A percentile compares a stretch with the other conserved stretches of the same genome.
phyloP scores from a whole-genome alignment of 2,113 vertebrate species.

The Equus quagga region DNA sequence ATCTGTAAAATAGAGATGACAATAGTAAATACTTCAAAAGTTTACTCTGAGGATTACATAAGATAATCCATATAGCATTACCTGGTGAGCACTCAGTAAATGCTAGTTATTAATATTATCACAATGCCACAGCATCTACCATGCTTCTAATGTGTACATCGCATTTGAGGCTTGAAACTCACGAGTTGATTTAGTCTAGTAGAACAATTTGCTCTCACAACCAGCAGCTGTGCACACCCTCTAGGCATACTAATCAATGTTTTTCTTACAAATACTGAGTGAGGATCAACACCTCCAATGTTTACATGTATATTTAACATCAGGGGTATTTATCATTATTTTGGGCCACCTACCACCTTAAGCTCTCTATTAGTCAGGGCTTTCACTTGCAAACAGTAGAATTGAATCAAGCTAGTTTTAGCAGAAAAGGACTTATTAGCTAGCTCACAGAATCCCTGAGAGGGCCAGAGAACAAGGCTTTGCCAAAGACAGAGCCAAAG shows the following conservation, averaged over 20 bases:
- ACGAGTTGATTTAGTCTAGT: not conserved
- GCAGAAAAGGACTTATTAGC: slow-evolving; percentile 15
- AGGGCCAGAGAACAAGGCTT: not conserved
- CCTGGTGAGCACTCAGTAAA: not conserved
- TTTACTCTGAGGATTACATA: not conserved
- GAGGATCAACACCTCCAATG: not conserved
- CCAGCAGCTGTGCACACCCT: not conserved
- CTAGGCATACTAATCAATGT: not conserved
- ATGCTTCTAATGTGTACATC: not conserved
- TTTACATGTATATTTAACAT: not conserved
- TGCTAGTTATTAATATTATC: not conserved
- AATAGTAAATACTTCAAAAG: not conserved
- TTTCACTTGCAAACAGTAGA: slow-evolving; percentile 20
- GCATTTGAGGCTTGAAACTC: not conserved
- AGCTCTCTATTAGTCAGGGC: not conserved
- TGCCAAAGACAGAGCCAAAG: not conserved
- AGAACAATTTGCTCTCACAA: not conserved
- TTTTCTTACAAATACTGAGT: slow-evolving; percentile 46
- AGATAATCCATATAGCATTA: not conserved
- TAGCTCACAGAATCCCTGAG: not conserved
- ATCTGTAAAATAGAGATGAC: not conserved
- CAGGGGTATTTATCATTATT: not conserved
- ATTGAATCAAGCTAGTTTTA: not conserved
- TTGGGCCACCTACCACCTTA: not conserved
- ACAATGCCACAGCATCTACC: not conserved